Conservation (phyloP, 2,113 vertebrate genomes). For the Oncorhynchus clarkii region DNA sequence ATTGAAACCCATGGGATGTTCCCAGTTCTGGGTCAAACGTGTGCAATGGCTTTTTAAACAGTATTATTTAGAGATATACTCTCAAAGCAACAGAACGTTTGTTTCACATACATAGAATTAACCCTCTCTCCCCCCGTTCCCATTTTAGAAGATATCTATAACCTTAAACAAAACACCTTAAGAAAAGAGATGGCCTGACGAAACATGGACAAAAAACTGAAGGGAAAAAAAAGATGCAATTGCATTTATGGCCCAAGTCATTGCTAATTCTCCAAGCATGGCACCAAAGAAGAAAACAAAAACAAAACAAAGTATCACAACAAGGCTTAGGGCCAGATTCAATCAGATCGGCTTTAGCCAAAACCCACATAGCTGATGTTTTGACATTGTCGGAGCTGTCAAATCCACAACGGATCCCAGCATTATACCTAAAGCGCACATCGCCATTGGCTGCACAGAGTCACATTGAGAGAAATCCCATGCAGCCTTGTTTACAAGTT, state of each 20-base stretch:
- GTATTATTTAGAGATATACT: constrained; percentile 24
- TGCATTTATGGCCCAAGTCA: constrained; percentile 13
- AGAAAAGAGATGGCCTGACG: constrained; percentile 19
- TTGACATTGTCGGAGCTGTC: too few relatives aligned
- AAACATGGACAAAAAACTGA: constrained; percentile 10
- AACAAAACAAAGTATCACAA: constrained; percentile 19
- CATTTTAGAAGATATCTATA: constrained; percentile 9
- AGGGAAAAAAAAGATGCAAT: constrained; percentile 9
- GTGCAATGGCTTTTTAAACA: constrained; percentile 47
- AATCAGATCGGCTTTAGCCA: too few relatives aligned
- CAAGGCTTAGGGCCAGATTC: constrained; percentile 34
- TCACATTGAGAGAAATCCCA: too few relatives aligned
- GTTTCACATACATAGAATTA: constrained; percentile 51
- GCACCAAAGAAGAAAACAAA: constrained; percentile 24
- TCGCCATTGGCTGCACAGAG: too few relatives aligned
- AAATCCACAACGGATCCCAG: too few relatives aligned
- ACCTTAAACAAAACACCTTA: constrained; percentile 28
- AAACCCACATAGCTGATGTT: too few relatives aligned
- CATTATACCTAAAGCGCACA: too few relatives aligned
- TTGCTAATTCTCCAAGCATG: constrained; percentile 33
- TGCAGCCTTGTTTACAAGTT: too few relatives aligned
- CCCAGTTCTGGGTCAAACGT: constrained; percentile 18
- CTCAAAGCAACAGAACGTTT: constrained; percentile 36
- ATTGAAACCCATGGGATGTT: constrained; percentile 19
- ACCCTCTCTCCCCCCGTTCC: background rate